A percentile compares a stretch with the other conserved stretches of the same genome.
Evolutionary conservation across 2,113 vertebrate species (phyloP).

Genomic region (Xyrauchen texanus): DNA sequence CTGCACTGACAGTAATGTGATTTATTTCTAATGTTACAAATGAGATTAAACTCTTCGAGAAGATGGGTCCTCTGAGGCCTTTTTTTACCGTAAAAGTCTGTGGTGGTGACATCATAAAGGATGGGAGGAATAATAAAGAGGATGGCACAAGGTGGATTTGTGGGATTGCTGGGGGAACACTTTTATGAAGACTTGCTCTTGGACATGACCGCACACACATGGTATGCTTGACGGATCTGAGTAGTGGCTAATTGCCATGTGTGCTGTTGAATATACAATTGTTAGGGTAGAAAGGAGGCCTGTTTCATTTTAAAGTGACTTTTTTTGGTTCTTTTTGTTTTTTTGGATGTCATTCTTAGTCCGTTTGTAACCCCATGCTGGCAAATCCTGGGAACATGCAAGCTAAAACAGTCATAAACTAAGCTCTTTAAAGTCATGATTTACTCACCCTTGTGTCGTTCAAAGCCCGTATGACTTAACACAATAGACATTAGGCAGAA

Average conservation of each 20-base stretch:
- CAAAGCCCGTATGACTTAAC: no score
- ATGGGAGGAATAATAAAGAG: slow-evolving; percentile 38
- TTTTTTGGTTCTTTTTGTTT: background rate
- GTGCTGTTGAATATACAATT: slow-evolving; percentile 28
- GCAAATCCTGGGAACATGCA: background rate
- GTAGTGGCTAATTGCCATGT: slow-evolving; percentile 37
- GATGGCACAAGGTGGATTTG: slow-evolving; percentile 28
- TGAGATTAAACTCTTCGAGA: slow-evolving; percentile 53
- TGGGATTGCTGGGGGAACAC: slow-evolving; percentile 27
- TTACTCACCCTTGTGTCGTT: no score
- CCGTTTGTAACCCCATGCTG: background rate
- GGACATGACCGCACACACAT: slow-evolving; percentile 57
- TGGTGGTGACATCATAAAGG: slow-evolving; percentile 51
- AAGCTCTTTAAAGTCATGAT: no score
- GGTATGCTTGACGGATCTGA: slow-evolving; percentile 47
- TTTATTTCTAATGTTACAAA: slow-evolving; percentile 55
- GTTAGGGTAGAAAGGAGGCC: slow-evolving; percentile 26
- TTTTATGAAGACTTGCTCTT: slow-evolving; percentile 25
- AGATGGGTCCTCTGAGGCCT: slow-evolving; percentile 40
- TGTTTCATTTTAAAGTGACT: background rate
- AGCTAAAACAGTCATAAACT: background rate
- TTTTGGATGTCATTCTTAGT: background rate
- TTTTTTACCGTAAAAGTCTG: slow-evolving; percentile 37
- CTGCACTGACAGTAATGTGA: slow-evolving; percentile 51
- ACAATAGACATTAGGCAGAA: no score